Percentiles rank a stretch among this genome's conserved stretches.
These are phyloP conservation scores for Yponomeuta sedellus DNA, from an alignment of 2,888 invertebrate genomes.

Conservation along the genomic window DNA sequence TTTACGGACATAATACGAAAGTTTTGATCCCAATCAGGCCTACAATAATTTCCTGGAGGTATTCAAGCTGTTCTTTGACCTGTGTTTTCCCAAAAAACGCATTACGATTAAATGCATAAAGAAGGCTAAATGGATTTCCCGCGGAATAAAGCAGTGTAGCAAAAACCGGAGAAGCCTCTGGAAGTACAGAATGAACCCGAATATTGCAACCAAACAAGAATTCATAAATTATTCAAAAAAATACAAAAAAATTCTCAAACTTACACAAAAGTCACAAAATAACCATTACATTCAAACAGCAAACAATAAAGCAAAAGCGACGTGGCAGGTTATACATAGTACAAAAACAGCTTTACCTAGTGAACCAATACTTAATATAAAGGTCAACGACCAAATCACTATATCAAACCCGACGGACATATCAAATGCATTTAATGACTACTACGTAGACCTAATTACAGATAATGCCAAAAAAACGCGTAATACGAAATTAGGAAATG, in stretches of 20 bases:
- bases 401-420: slow-evolving; percentile 1
- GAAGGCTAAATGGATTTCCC: background rate
- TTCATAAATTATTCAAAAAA: background rate
- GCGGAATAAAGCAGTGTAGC: background rate
- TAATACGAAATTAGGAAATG: background rate
- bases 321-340: slow-evolving; percentile 13
- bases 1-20: background rate
- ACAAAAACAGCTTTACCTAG: background rate
- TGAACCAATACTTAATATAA: slow-evolving; percentile 4
- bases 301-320: background rate
- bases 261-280: slow-evolving; percentile 10
- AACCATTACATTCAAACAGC: background rate
- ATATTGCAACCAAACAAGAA: background rate
- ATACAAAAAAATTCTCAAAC: background rate
- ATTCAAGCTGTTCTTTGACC: background rate
- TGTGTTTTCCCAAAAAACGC: background rate
- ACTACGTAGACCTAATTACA: background rate
- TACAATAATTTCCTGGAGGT: background rate
- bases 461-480: background rate
- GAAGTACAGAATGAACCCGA: background rate
- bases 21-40: background rate
- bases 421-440: slow-evolving; percentile 7
- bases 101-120: background rate
- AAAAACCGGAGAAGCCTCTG: background rate
- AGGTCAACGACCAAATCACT: background rate